Base-by-base conservation (phyloP, 2,888 invertebrate species). In the Caenorhabditis parvicauda region DNA sequence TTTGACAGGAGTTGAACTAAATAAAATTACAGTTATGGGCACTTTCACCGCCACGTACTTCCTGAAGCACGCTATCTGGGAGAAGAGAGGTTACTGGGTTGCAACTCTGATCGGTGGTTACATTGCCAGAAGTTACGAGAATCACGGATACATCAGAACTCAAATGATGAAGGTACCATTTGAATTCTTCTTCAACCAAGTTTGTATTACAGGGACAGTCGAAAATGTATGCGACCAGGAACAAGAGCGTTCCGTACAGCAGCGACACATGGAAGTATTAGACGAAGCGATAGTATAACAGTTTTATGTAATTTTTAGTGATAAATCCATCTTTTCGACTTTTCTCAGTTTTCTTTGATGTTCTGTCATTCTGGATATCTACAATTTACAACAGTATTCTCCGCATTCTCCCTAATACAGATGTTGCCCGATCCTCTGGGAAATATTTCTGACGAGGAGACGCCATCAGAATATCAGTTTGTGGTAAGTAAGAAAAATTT, bases 121-220 rank as follows among this genome's bases (percentile, higher is more conserved):
- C 43, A 61, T 73, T 29, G 70, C 72, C 14, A 44, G 66, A 12
- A 72, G 73, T 52, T 75, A 68, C 67, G 71, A 75, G 24, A 48
- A 59, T 29, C 63, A 67, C 46, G 73, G 69, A 24, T 59, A 64
- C 38, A 47, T 59, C 28, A 76, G 73, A 42, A 63, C 69, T 32
- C 55, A 60, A 43, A 69, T 76, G 74, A 76, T 76, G 76, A 75
- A 75, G 59, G 75, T 68, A n/a, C n/a, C n/a, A n/a, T n/a, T 35
- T 19, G 12, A 21, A 21, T 42, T 19, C 3, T 17, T 28, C 29
- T 38, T 1, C 7, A 12, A 7, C 17, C 7, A 3, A 51, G 14
- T 28, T 17, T 39, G 12, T 6, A 22, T 52, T 64, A 28, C 58
- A 68, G 66, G 69, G 76, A 19, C 67, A 76, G 32, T 68, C 71